Evolutionary conservation across 30 jellyfish, hydroid and myxozoan genomes (phyloP), one percentile per base, ranked within the genome.

Genomic region (Cassiopea andromeda): DNA sequence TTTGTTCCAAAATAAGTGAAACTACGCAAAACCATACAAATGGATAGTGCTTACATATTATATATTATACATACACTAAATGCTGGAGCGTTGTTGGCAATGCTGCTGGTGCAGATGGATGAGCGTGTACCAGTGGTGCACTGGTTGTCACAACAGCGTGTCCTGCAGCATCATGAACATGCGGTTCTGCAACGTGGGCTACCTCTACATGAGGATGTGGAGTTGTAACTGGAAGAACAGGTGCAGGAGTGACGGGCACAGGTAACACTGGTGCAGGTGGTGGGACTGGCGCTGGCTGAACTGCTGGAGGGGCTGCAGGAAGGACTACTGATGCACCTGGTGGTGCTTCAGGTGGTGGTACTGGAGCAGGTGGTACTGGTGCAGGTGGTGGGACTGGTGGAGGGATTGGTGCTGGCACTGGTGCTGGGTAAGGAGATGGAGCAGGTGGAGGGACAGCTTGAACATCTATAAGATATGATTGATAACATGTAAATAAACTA

Each of bases 311-410:
- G 1, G 93, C 87, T 2, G 75, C 90, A 44, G 89, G 86, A 44
- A 78, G 82, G 44, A 73, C 54, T 45, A 92, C 94, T 3, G 97
- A 94, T 4, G 88, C 83, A 8, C 89, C 96, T 61, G 98, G 92
- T 5, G 92, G 90, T 47, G 96, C 87, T 64, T 69, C 77, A 2
- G 91, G 97, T 16, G 94, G 93, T n/a, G 96, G 79, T 1, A 84
- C 94, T 8, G 97, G 89, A 1, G 96, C 94, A 27, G 38, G 38
- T 18, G 98, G 94, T 5, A 87, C 92, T 47, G 97, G 94, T 49
- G 91, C 78, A 57, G 82, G 90, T 69, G 88, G 84, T 67, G 92
- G 92, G 7, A 83, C 70, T 15, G 92, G 92, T 17, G 89, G 89
- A 3, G 89, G 38, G 38, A 27, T 27, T n/a, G 96, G 79, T 1